Evolutionary conservation across 2,113 vertebrate genomes (phyloP), one percentile per base, ranked within the genome.

Genomic region (Corapipo altera): DNA sequence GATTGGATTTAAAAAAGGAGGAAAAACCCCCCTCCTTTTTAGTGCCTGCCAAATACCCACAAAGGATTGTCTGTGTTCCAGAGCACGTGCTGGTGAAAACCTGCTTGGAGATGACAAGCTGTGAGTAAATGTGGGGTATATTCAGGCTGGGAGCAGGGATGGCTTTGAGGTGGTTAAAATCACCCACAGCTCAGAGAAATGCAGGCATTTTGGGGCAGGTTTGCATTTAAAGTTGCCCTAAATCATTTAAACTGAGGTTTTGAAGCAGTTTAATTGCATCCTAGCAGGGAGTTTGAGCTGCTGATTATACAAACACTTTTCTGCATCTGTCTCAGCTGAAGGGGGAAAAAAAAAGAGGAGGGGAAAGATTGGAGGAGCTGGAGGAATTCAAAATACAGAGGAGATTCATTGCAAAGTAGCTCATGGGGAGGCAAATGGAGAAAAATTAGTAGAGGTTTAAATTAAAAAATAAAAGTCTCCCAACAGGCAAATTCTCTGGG

Each of bases 201-300:
- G 23, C 46, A 78, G 44, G n/a, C 1, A 4, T 75, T 75, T 41
- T 27, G 49, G 76, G 65, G 48, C 2, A 69, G 61, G 8, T 64
- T 94, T 65, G 76, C 76, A 69, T 77, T 90, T 67, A 7, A 86
- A 86, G 61, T 71, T 54, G 32, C 70, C 23, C 57, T 86, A 81
- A 91, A 95, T 78, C 61, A 65, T 75, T 74, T 65, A 1, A 22
- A 92, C 20, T 20, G 83, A 85, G 86, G 52, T 78, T 96, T 91
- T 57, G 81, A 81, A 89, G 88, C 41, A 26, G 35, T 52, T 95
- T 94, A 91, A 95, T 91, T 81, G 86, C 73, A 89, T 87, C 86
- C 84, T 95, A 72, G 91, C 70, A 91, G 91, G 79, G 67, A 93
- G 85, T 72, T 81, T 5, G 88, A 75, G 83, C 72, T 46, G 83